Evolutionary conservation across 1,140 invertebrate species (phyloP).

Genomic region (Lamellibrachia luymesi): DNA sequence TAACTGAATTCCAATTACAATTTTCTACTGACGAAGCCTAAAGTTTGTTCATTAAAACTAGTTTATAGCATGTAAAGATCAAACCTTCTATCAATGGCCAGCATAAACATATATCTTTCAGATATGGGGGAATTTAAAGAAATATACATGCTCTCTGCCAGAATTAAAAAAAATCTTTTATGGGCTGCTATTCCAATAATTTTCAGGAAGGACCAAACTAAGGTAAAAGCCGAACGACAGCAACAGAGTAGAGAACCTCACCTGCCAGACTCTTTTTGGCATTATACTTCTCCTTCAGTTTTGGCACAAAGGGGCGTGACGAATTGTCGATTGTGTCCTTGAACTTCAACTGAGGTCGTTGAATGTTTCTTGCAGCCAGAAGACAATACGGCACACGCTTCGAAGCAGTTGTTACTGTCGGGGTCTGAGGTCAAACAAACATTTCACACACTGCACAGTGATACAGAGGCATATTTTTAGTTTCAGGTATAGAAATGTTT

Average conservation of each 20-base stretch:
- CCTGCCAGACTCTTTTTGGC: constrained; percentile 72
- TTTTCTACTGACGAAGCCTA: neutral
- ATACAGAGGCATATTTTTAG: too few species aligned
- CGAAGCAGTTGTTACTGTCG: neutral
- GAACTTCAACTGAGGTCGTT: constrained; percentile 80
- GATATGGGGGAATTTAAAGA: too few species aligned
- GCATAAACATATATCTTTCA: too few species aligned
- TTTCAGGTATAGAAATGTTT: too few species aligned
- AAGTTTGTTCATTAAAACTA: neutral
- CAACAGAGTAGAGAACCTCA: constrained; percentile 17
- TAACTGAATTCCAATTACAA: neutral
- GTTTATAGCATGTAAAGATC: too few species aligned
- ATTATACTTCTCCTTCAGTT: constrained; percentile 85
- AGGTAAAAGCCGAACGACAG: neutral
- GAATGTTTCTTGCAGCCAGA: constrained; percentile 72
- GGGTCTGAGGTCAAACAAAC: neutral
- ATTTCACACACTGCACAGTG: neutral
- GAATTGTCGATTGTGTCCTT: constrained; percentile 83
- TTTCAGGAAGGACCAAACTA: neutral
- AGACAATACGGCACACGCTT: constrained; percentile 61
- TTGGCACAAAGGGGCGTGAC: constrained; percentile 75
- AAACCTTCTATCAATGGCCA: too few species aligned
- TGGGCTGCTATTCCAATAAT: neutral
- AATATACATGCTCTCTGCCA: too few species aligned
- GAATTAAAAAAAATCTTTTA: neutral